Evolutionary conservation across 2,113 vertebrate species (phyloP), one percentile per base, ranked within the genome.

Genomic region (Paedocypris sp.): DNA sequence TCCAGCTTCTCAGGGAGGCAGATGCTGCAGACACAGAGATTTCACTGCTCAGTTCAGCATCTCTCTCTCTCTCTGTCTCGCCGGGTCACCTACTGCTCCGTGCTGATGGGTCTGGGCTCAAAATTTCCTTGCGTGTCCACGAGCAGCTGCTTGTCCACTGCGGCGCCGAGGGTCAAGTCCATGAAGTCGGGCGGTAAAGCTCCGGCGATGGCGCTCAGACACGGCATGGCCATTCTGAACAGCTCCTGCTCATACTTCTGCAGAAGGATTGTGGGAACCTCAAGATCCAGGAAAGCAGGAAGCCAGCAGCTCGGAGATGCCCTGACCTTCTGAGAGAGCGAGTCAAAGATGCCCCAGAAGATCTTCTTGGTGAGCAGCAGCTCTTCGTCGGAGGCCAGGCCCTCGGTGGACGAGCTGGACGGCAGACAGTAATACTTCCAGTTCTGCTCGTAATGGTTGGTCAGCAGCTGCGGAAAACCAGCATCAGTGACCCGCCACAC

Each of bases 381-480:
- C 64, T 99, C 95, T 52, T 97, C 95, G 60, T 91, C 95, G 18
- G 90, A 89, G 1, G 95, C 91, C 47, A 91, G 88, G 42, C 94
- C 94, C 6, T 88, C 93, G 81, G 85, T 89, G 23, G 92, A 92
- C 89, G 91, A 93, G 60, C 95, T 94, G 0, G 89, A 90, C 2
- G 94, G 94, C 46, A 99, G 89, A 72, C 95, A 99, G 81, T 99
- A 99, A 62, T 90, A 99, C 81, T 97, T 97, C 95, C 95, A 99
- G 81, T 91, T 91, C 77, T 92, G 95, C 67, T 97, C 94, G 20
- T 96, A 99, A 75, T 99, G 95, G 69, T 92, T 96, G 19, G 90
- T 94, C 71, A 99, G 77, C 68, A 99, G 89, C 95, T 99, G 78
- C 46, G 38, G 36, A 62, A 54, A 70, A 73, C 29, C 75, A n/a